These are phyloP conservation scores for Zaprionus taronus DNA, from an alignment of 1,140 invertebrate genomes.

Conservation along the genomic window DNA sequence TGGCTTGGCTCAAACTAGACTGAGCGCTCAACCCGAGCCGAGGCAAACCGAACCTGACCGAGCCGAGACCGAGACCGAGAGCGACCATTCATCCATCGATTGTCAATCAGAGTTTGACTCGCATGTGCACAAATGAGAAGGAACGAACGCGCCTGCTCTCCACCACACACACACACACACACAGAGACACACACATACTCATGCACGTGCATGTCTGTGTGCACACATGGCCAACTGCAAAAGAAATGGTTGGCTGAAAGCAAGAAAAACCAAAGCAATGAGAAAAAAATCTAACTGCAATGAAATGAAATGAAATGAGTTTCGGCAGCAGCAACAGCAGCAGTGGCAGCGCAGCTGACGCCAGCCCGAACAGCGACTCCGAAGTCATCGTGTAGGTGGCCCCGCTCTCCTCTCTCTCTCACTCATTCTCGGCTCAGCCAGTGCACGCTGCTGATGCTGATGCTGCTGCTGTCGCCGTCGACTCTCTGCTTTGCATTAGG, in stretches of 20 bases:
- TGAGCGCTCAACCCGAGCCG: not conserved
- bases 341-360: constrained; percentile 25
- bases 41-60: not conserved
- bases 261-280: constrained; percentile 50
- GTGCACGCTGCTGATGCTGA: constrained; percentile 32
- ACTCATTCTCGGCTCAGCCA: constrained; percentile 10
- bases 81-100: constrained; percentile 62
- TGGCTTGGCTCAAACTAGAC: not conserved
- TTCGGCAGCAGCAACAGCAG: constrained; percentile 35
- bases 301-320: constrained; percentile 62
- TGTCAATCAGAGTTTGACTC: constrained; percentile 65
- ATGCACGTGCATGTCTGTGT: constrained; percentile 5
- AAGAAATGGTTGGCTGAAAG: constrained; percentile 59
- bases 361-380: constrained; percentile 29
- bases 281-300: constrained; percentile 56
- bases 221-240: constrained; percentile 37
- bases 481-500: constrained; percentile 50
- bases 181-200: constrained; percentile 10
- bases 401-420: constrained; percentile 6
- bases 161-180: constrained; percentile 25
- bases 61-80: not conserved
- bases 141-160: constrained; percentile 28
- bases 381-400: constrained; percentile 60
- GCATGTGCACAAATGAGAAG: constrained; percentile 62
- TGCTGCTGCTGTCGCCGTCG: constrained; percentile 31